A percentile compares a stretch with the other conserved stretches of the same genome.
phyloP scores from a whole-genome alignment of 2,113 vertebrate species.

The Gymnarchus niloticus region DNA sequence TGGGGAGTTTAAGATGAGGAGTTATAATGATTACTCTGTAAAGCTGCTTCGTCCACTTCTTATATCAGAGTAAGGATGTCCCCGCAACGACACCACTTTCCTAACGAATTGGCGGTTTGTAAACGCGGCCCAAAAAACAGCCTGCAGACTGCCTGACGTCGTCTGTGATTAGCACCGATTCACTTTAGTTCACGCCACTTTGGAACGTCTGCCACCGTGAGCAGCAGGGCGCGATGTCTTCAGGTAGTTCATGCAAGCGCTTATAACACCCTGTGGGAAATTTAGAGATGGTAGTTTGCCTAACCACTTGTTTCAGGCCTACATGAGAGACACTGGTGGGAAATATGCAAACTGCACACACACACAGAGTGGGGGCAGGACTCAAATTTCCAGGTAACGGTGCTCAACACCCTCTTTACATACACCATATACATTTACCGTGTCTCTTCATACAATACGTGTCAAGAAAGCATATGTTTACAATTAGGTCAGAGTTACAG shows the following conservation, averaged over 20 bases:
- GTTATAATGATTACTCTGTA: not conserved
- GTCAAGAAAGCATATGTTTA: not conserved
- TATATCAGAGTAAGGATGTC: no score
- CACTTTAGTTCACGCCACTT: no score
- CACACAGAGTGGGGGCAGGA: not conserved
- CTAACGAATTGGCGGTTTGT: no score
- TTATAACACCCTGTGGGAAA: not conserved
- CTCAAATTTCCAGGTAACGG: not conserved
- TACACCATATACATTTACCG: not conserved
- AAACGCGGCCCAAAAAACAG: no score
- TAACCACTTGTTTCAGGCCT: not conserved
- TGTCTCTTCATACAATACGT: not conserved
- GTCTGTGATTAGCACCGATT: no score
- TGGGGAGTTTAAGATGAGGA: not conserved
- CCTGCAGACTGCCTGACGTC: no score
- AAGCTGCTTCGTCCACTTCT: no score
- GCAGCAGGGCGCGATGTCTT: not conserved
- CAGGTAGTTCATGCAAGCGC: not conserved
- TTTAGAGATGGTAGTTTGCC: not conserved
- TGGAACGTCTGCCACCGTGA: no score
- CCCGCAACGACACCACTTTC: no score
- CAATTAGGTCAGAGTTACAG: not conserved
- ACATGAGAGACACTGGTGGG: not conserved
- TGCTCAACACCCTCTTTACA: not conserved
- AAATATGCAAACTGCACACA: not conserved